Conservation (phyloP, 2,888 invertebrate genomes). For the Litoditis marina region DNA sequence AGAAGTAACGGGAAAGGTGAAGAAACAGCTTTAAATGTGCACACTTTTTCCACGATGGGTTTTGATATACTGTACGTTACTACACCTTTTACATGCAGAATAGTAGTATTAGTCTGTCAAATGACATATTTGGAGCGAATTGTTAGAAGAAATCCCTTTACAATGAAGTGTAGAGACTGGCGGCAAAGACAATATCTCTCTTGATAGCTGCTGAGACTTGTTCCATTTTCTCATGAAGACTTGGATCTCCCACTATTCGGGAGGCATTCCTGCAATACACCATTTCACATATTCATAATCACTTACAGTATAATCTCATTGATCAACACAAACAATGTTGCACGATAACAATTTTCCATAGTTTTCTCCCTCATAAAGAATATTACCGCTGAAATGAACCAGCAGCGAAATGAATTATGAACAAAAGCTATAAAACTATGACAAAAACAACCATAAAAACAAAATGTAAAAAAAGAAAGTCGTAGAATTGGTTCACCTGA, state of each 20-base stretch:
- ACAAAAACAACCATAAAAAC: not conserved
- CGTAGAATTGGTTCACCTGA: slow-evolving; percentile 68
- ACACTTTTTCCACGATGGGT: too few relatives aligned
- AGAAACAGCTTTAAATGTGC: too few relatives aligned
- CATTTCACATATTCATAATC: not conserved
- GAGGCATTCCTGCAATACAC: slow-evolving; percentile 76
- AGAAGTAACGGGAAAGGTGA: too few relatives aligned
- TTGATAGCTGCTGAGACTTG: slow-evolving; percentile 82
- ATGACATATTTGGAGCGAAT: not conserved
- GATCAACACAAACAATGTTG: too few relatives aligned
- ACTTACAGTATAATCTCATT: too few relatives aligned
- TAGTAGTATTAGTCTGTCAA: too few relatives aligned
- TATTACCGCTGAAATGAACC: too few relatives aligned
- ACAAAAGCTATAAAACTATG: slow-evolving; percentile 1
- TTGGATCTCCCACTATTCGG: slow-evolving; percentile 85
- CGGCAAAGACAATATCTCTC: slow-evolving; percentile 94
- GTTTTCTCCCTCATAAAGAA: too few relatives aligned
- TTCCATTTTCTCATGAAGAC: slow-evolving; percentile 87
- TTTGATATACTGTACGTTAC: too few relatives aligned
- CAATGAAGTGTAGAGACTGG: slow-evolving; percentile 79
- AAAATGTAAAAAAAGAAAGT: not conserved
- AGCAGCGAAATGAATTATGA: not conserved
- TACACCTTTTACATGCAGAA: too few relatives aligned
- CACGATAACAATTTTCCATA: too few relatives aligned
- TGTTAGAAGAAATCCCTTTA: slow-evolving; percentile 5